Percentiles rank a stretch among this genome's conserved stretches.
phyloP scores from a whole-genome alignment of 2,888 invertebrate genomes.

The Acrocyrtus sp. region DNA sequence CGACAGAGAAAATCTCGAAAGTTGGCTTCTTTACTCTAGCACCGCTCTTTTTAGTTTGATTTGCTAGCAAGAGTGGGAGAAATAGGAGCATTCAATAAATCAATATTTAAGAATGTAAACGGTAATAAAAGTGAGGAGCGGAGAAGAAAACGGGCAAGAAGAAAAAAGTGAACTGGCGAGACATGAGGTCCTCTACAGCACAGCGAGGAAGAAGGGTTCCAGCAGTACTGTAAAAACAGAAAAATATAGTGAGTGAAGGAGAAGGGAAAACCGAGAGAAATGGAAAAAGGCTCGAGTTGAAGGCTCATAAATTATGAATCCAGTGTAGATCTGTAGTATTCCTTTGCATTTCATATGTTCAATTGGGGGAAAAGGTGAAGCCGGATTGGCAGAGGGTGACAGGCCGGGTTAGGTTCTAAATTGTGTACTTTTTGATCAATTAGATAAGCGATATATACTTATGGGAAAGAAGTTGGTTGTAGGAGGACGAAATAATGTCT shows the following conservation, averaged over 20 bases:
- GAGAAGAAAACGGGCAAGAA: background rate
- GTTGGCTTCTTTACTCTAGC: no score
- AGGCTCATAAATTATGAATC: slow-evolving; percentile 41
- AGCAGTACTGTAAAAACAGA: background rate
- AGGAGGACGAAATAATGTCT: no score
- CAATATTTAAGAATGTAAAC: slow-evolving; percentile 37
- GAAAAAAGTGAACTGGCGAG: no score
- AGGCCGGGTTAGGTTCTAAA: background rate
- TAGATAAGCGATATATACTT: slow-evolving; percentile 8
- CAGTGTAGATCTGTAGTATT: no score
- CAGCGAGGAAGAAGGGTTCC: no score
- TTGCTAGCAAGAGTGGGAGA: no score
- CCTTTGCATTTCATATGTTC: slow-evolving; percentile 11
- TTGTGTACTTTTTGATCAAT: slow-evolving; percentile 18
- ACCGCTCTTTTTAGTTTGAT: no score
- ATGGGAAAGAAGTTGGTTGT: no score
- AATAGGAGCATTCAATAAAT: slow-evolving; percentile 31
- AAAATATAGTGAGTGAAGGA: background rate
- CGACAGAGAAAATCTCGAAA: no score
- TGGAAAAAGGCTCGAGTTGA: slow-evolving; percentile 19
- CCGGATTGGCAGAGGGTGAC: no score
- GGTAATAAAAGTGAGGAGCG: slow-evolving; percentile 29
- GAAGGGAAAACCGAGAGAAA: slow-evolving; percentile 11
- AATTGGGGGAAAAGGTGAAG: no score
- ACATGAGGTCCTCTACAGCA: slow-evolving; percentile 15